Percentiles rank a stretch among this genome's conserved stretches.
Conservation (phyloP, 2,113 vertebrate genomes). For the Brachyhypopomus occidentalis region DNA sequence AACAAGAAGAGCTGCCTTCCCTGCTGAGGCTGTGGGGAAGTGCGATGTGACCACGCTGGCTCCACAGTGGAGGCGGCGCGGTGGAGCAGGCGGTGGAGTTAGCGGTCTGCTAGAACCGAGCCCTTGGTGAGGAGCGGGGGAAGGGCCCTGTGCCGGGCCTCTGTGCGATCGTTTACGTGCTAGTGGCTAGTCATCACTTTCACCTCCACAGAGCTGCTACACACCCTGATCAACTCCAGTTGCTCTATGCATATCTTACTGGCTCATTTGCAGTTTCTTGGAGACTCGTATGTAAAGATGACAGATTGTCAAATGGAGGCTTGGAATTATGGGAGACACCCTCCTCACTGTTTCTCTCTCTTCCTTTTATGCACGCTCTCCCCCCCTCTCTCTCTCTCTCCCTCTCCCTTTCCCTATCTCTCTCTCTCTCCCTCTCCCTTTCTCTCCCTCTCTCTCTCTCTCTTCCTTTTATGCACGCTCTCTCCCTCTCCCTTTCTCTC, state of each 20-base stretch:
- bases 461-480: constrained; percentile 1
- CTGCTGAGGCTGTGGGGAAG: background rate
- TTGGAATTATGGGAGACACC: constrained; percentile 52
- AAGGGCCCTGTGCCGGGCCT: background rate
- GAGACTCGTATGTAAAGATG: constrained; percentile 73
- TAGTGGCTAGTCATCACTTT: constrained; percentile 34
- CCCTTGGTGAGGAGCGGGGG: background rate
- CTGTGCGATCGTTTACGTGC: constrained; percentile 11
- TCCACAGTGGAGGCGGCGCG: background rate
- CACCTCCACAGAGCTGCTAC: background rate
- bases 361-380: background rate
- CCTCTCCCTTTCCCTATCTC: too few species aligned
- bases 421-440: too few species aligned
- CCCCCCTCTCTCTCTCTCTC: constrained; percentile 45
- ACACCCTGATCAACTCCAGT: constrained; percentile 62
- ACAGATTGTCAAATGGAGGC: constrained; percentile 61
- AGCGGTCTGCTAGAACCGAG: background rate
- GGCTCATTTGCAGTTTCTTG: constrained; percentile 59
- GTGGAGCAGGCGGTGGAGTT: background rate
- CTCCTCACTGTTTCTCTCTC: constrained; percentile 28
- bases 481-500: background rate
- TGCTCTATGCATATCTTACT: constrained; percentile 54
- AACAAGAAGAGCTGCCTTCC: background rate
- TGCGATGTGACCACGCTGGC: background rate
- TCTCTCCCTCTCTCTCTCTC: constrained; percentile 16